These are phyloP conservation scores for Oryzias woworae DNA, from an alignment of 2,113 vertebrate species.

Conservation along the genomic window DNA sequence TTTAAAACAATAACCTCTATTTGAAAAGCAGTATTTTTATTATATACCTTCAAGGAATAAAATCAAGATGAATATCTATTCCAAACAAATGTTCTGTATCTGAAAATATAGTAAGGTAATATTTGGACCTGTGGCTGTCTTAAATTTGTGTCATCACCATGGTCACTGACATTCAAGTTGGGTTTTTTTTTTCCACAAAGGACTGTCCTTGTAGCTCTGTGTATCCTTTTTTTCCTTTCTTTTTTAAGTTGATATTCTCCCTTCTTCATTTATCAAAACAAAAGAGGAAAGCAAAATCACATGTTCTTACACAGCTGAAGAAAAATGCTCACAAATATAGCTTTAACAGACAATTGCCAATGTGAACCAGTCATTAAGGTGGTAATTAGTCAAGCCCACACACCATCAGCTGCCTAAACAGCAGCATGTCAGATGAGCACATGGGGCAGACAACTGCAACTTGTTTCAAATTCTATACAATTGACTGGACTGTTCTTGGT, in stretches of 20 bases:
- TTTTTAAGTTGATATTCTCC: not conserved
- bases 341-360: slow-evolving; percentile 5
- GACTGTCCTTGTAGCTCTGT: not conserved
- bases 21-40: too few relatives aligned
- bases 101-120: not conserved
- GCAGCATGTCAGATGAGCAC: not conserved
- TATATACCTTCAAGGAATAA: too few relatives aligned
- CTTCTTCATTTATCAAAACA: slow-evolving; percentile 4
- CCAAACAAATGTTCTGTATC: not conserved
- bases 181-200: not conserved
- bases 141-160: not conserved
- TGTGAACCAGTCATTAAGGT: slow-evolving; percentile 18
- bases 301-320: slow-evolving; percentile 11
- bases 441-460: slow-evolving; percentile 2
- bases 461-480: not conserved
- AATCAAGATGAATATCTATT: too few relatives aligned
- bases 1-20: too few relatives aligned
- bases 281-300: slow-evolving; percentile 22
- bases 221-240: not conserved
- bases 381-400: slow-evolving; percentile 38
- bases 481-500: not conserved
- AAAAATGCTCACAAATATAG: slow-evolving; percentile 3
- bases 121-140: not conserved
- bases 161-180: slow-evolving; percentile 4
- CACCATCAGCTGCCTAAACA: slow-evolving; percentile 25